Conservation (phyloP, 2,888 invertebrate species). For the Celastrina argiolus region DNA sequence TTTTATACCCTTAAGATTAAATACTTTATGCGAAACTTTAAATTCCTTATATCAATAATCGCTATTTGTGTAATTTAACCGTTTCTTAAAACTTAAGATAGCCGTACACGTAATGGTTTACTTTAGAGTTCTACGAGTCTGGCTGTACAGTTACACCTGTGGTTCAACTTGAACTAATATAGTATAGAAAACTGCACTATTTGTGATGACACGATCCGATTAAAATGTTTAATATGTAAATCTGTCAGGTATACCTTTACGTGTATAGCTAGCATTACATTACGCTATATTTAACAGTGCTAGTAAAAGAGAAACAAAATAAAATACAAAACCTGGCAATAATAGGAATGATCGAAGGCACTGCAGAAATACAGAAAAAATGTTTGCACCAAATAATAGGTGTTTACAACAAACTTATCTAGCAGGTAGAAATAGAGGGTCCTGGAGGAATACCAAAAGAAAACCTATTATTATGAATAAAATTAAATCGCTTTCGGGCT, state of each 20-base stretch:
- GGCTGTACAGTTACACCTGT: too few relatives aligned
- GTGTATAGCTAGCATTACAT: too few relatives aligned
- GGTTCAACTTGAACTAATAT: too few relatives aligned
- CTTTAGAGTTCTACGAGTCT: too few relatives aligned
- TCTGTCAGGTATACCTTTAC: too few relatives aligned
- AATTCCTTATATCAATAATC: background rate
- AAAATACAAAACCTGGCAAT: conserved; percentile 31
- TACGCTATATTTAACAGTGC: background rate
- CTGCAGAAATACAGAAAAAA: conserved; percentile 33
- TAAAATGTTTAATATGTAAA: too few relatives aligned
- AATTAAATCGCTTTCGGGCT: background rate
- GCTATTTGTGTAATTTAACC: background rate
- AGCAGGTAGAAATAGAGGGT: background rate
- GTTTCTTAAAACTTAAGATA: too few relatives aligned
- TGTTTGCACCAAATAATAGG: conserved; percentile 24
- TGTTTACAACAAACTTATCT: background rate
- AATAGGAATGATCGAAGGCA: conserved; percentile 40
- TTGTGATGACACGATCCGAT: too few relatives aligned
- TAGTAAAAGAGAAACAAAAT: conserved; percentile 12
- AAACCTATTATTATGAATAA: background rate
- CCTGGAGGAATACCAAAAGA: background rate
- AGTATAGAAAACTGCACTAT: too few relatives aligned
- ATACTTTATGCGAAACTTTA: background rate
- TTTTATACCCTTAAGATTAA: background rate
- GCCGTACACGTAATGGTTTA: too few relatives aligned